Evolutionary conservation across 2,888 invertebrate species (phyloP).

Genomic region (Tetragonula carbonaria): DNA sequence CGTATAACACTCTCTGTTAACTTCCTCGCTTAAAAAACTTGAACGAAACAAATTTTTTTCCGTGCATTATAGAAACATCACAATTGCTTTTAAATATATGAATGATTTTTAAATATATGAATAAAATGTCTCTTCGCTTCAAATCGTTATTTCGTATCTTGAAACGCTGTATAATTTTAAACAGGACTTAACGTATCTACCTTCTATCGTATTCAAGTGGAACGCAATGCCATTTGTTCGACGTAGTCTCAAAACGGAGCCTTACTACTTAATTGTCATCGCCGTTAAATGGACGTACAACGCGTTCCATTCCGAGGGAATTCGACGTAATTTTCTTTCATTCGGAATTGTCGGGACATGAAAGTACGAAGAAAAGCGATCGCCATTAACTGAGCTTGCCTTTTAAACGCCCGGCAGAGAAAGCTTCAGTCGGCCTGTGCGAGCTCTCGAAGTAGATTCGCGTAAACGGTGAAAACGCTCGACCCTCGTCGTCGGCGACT

Average conservation of each 20-base stretch:
- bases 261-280: slow-evolving; percentile 29
- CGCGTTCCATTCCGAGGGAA: background rate
- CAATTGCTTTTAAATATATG: no score
- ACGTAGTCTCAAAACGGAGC: background rate
- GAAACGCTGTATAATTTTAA: no score
- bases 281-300: background rate
- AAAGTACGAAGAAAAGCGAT: background rate
- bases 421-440: background rate
- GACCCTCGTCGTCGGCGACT: background rate
- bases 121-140: no score
- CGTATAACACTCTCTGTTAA: no score
- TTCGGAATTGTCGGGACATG: background rate
- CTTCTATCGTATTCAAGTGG: background rate
- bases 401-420: background rate
- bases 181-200: no score
- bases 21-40: no score
- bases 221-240: slow-evolving; percentile 16
- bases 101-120: no score
- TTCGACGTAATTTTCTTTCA: background rate
- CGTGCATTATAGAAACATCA: no score
- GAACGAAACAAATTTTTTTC: no score
- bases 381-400: background rate
- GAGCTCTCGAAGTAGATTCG: slow-evolving; percentile 23
- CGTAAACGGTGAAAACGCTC: slow-evolving; percentile 23
- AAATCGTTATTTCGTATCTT: no score